Conservation (phyloP, 2,888 invertebrate species). For the Apotomis capreana region DNA sequence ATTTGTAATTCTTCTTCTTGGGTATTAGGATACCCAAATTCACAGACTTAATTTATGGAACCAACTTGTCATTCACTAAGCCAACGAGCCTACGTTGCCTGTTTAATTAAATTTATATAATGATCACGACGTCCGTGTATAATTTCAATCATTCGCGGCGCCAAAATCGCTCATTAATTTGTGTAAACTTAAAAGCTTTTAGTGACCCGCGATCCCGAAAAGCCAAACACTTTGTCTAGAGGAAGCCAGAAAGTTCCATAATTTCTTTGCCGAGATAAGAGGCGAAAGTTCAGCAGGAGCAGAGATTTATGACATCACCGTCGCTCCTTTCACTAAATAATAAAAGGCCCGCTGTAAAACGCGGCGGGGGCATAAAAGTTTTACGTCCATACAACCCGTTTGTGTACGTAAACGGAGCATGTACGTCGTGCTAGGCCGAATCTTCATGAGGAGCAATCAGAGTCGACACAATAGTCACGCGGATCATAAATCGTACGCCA, state of each 20-base stretch:
- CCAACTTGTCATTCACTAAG: slow-evolving; percentile 13
- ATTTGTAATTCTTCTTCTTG: no score
- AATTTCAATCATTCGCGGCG: slow-evolving; percentile 54
- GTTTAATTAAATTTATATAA: slow-evolving; percentile 30
- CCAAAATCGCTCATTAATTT: slow-evolving; percentile 68
- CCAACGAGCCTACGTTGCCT: slow-evolving; percentile 9
- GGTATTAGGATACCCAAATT: not conserved
- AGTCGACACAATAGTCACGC: slow-evolving; percentile 72
- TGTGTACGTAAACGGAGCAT: slow-evolving; percentile 70
- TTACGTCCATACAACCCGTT: slow-evolving; percentile 82
- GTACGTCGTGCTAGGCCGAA: slow-evolving; percentile 70
- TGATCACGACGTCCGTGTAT: slow-evolving; percentile 41
- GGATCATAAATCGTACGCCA: slow-evolving; percentile 70
- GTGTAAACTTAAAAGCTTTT: slow-evolving; percentile 66
- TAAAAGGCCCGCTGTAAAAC: slow-evolving; percentile 82
- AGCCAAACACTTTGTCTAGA: slow-evolving; percentile 82
- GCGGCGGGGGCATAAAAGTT: slow-evolving; percentile 80
- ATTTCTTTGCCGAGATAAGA: slow-evolving; percentile 83
- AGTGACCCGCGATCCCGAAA: slow-evolving; percentile 75
- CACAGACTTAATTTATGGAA: not conserved
- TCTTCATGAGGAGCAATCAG: slow-evolving; percentile 81
- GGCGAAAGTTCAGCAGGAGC: slow-evolving; percentile 83
- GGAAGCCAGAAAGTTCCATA: slow-evolving; percentile 82
- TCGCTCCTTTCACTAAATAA: slow-evolving; percentile 83
- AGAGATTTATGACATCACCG: slow-evolving; percentile 83